phyloP scores from a whole-genome alignment of 2,888 invertebrate genomes.

The Pelosia muscerda region DNA sequence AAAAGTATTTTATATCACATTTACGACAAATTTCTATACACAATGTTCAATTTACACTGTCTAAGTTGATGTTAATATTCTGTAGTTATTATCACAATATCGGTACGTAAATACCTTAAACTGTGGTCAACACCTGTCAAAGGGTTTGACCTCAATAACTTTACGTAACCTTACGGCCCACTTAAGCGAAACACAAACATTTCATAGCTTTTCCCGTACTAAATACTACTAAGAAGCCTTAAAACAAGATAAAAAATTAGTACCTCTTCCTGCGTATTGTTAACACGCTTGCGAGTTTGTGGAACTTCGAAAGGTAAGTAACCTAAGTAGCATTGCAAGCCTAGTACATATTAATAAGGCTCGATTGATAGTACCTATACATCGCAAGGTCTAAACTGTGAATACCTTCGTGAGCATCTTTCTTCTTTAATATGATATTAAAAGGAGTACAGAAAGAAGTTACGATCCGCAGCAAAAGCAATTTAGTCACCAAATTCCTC shows the following conservation, averaged over 20 bases:
- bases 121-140: constrained; percentile 16
- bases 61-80: neutral
- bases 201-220: neutral
- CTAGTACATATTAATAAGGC: neutral
- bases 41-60: neutral
- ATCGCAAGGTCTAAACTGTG: no score
- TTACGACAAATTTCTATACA: neutral
- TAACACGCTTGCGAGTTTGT: neutral
- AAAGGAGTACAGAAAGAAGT: no score
- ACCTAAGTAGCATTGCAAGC: no score
- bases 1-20: no score
- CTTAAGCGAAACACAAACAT: neutral
- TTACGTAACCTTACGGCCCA: constrained; percentile 9
- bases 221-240: neutral
- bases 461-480: no score
- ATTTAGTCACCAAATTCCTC: no score
- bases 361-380: neutral
- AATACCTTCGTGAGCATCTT: no score
- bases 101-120: constrained; percentile 10
- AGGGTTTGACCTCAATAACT: constrained; percentile 21
- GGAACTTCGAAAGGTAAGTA: no score
- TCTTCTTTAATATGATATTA: no score
- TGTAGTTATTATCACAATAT: constrained; percentile 14
- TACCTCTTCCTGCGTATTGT: neutral
- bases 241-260: neutral